phyloP scores from a whole-genome alignment of 2,888 invertebrate species.

The Oligia latruncula region DNA sequence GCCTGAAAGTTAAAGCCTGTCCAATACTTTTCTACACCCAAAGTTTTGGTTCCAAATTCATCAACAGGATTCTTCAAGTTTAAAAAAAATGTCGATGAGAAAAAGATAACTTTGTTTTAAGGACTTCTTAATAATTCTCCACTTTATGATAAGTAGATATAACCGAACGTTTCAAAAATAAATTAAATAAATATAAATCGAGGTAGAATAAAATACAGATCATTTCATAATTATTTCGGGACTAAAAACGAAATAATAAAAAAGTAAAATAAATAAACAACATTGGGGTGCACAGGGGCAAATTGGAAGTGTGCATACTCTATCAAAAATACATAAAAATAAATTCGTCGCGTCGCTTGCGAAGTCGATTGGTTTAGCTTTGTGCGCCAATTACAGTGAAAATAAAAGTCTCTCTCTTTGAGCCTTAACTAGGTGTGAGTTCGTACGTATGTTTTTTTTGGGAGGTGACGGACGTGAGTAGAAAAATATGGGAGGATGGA shows the following conservation, averaged over 20 bases:
- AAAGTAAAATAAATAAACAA: not conserved
- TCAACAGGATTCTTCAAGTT: not conserved
- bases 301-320: constrained; percentile 51
- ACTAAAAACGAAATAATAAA: not conserved
- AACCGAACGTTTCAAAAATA: not conserved
- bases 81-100: not conserved
- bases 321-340: constrained; percentile 67
- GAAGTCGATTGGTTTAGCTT: constrained; percentile 64
- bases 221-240: not conserved
- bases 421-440: constrained; percentile 21
- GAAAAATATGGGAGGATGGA: constrained; percentile 7
- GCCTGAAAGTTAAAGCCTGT: not conserved
- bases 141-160: not conserved
- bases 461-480: not conserved
- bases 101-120: not conserved
- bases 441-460: constrained; percentile 31
- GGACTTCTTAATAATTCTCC: not conserved
- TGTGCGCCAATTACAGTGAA: constrained; percentile 69
- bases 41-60: not conserved
- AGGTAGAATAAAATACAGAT: not conserved
- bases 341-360: constrained; percentile 49
- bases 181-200: not conserved
- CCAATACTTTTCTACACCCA: not conserved
- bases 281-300: constrained; percentile 17
- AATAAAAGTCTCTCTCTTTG: constrained; percentile 51